A percentile compares a stretch with the other conserved stretches of the same genome.
Conservation (phyloP, 1,140 invertebrate genomes). For the Camponotus pennsylvanicus region DNA sequence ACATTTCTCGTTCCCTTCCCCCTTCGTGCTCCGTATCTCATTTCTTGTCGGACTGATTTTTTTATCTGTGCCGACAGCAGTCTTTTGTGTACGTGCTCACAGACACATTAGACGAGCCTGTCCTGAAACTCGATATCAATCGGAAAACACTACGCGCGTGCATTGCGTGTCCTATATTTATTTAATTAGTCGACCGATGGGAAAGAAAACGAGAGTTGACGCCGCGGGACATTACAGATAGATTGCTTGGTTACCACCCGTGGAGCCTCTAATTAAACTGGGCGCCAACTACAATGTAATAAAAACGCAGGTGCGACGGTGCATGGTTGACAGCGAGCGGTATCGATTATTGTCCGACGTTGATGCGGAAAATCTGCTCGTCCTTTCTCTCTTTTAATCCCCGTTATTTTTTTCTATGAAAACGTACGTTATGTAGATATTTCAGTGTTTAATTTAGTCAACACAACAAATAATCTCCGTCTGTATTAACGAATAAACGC, state of each 20-base stretch:
- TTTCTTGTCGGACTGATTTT: slow-evolving; percentile 34
- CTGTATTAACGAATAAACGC: not conserved
- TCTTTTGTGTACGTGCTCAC: not conserved
- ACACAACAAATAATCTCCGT: slow-evolving; percentile 35
- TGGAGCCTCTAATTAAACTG: slow-evolving; percentile 80
- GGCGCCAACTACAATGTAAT: slow-evolving; percentile 67
- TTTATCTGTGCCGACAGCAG: slow-evolving; percentile 34
- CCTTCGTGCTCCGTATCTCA: slow-evolving; percentile 4
- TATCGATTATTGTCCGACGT: slow-evolving; percentile 54
- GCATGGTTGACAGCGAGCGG: slow-evolving; percentile 13
- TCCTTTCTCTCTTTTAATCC: slow-evolving; percentile 45
- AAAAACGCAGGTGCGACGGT: slow-evolving; percentile 58
- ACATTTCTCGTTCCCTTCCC: slow-evolving; percentile 26
- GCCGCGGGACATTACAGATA: slow-evolving; percentile 77
- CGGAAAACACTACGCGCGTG: slow-evolving; percentile 9
- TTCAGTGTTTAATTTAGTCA: slow-evolving; percentile 53
- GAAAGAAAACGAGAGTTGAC: slow-evolving; percentile 55
- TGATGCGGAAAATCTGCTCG: slow-evolving; percentile 36
- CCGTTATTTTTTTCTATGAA: slow-evolving; percentile 40
- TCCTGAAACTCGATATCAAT: slow-evolving; percentile 44
- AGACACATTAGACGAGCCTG: not conserved
- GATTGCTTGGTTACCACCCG: slow-evolving; percentile 77
- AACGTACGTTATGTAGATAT: not conserved
- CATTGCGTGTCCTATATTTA: slow-evolving; percentile 74
- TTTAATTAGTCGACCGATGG: slow-evolving; percentile 78